Evolutionary conservation across 2,113 vertebrate genomes (phyloP), one percentile per base, ranked within the genome.

Genomic region (Cebidichthys violaceus): DNA sequence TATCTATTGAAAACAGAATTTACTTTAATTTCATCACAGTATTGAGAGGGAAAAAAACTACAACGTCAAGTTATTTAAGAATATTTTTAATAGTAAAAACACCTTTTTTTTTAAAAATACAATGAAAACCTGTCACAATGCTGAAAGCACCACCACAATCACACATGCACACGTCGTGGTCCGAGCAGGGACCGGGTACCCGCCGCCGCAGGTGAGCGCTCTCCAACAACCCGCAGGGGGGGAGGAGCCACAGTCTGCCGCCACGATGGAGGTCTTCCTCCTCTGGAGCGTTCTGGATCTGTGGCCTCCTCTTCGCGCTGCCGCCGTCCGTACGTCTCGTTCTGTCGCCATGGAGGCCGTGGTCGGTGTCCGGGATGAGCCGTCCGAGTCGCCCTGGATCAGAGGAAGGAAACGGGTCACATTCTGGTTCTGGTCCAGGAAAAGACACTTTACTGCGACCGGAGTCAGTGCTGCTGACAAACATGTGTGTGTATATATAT

Each of bases 351-450:
- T 70, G 79, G 83, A 88, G 86, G 82, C 90, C 66, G 43, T 80
- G 92, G 92, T 95, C 92, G 33, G 77, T 91, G 85, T 88, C 93
- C 94, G 81, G 89, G 89, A 70, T 86, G 70, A 93, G 89, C 94
- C 91, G 90, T 95, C 94, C 92, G 88, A 89, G 76, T 52, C 7
- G 76, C 70, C 84, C 94, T 93, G 82, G 2, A 4, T 7, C 0
- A 8, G 4, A 61, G 45, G 45, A 15, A 15, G 14, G 35, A n/a
- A 22, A 31, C 11, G 10, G 14, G 11, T 14, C 37, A 37, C n/a
- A 29, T 17, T 27, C 14, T 66, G 64, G 35, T 5, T 61, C 2
- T 9, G 14, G 43, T 22, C 33, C 41, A 45, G 65, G 20, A 31
- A 31, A 68, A 47, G 8, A 37, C 37, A 9, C 37, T 9, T 37